Evolutionary conservation across 1,140 invertebrate genomes (phyloP), one percentile per base, ranked within the genome.

Genomic region (Acromyrmex heyeri): DNA sequence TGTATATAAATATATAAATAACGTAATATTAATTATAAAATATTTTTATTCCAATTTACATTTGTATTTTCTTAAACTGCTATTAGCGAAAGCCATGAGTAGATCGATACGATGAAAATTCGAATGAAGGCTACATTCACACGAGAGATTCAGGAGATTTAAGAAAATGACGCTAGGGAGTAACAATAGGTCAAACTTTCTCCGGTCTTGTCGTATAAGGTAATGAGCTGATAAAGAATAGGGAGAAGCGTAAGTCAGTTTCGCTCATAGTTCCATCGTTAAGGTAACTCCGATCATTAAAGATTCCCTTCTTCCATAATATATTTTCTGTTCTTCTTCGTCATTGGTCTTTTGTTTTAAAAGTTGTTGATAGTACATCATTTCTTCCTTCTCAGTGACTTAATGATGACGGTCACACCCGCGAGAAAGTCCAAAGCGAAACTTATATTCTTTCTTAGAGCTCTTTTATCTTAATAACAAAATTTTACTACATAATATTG

Each of bases 261-360:
- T 57, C 21, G 59, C 62, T 87, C 73, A 87, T 61, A 59, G 67
- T 75, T 53, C 44, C 50, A 34, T 69, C 57, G 53, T 73, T 85
- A 83, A 82, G 82, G 78, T 86, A 89, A 89, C 89, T 86, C 48
- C 27, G 55, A 59, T 87, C 79, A 79, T 91, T 91, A 91, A 88
- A 85, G 65, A 30, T 73, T 30, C 18, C 86, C 79, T 86, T 88
- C 59, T 82, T 70, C 69, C 55, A 65, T 73, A 85, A 91, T 87
- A 91, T 87, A 78, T 87, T 86, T 89, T 82, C 59, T 48, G 34
- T 59, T 73, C 73, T 48, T 83, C 57, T 50, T 86, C 76, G 27
- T 18, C 82, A 59, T 88, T 86, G 69, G 21, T 21, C 55, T 62
- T 86, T 75, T 50, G 24, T 61, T 64, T 79, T 62, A 61, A 87